Conservation (phyloP, 2,888 invertebrate genomes). For the Drosophila anceps region DNA sequence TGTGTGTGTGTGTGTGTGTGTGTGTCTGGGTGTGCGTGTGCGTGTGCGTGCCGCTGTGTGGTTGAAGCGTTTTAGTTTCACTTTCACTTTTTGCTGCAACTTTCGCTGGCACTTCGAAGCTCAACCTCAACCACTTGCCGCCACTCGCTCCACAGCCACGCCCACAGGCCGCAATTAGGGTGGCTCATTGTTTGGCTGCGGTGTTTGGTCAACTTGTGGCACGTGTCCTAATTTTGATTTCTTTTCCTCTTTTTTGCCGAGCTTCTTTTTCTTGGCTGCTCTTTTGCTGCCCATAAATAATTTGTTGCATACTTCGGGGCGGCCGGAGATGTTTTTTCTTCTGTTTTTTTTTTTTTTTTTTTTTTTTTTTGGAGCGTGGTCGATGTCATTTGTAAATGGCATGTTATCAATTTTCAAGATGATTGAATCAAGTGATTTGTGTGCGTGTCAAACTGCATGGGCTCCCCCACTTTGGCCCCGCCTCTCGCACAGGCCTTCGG, state of each 20-base stretch:
- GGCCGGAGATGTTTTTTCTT: slow-evolving; percentile 37
- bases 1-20: slow-evolving; percentile 11
- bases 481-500: background rate
- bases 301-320: slow-evolving; percentile 70
- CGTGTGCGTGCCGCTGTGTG: slow-evolving; percentile 67
- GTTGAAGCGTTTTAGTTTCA: slow-evolving; percentile 64
- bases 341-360: background rate
- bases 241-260: slow-evolving; percentile 39
- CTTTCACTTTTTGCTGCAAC: slow-evolving; percentile 65
- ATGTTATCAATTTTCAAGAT: slow-evolving; percentile 85
- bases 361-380: slow-evolving; percentile 24
- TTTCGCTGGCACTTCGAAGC: slow-evolving; percentile 32
- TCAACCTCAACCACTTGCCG: background rate
- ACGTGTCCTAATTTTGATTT: slow-evolving; percentile 84
- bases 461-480: background rate
- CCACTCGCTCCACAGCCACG: background rate
- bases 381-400: slow-evolving; percentile 84
- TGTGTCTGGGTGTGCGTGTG: slow-evolving; percentile 25
- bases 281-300: slow-evolving; percentile 69
- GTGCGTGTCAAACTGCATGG: slow-evolving; percentile 70
- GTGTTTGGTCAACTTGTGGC: slow-evolving; percentile 79
- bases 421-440: slow-evolving; percentile 84
- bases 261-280: slow-evolving; percentile 35
- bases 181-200: slow-evolving; percentile 50
- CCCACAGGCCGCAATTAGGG: slow-evolving; percentile 37